Evolutionary conservation across 2,113 vertebrate species (phyloP).

Genomic region (Dinomys branickii): DNA sequence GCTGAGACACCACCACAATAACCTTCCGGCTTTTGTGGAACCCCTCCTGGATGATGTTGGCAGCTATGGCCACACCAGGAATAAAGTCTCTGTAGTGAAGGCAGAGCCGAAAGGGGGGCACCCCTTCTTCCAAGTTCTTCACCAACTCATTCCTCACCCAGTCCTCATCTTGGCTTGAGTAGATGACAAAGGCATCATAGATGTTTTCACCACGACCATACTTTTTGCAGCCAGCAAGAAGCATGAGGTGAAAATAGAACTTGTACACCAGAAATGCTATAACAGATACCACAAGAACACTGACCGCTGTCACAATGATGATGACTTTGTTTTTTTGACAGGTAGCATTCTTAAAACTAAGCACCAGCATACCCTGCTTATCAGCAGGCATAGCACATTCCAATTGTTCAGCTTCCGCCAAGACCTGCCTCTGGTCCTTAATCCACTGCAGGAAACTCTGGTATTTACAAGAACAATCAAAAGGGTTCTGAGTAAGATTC

Average conservation of each 20-base stretch:
- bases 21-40: conserved; percentile 88
- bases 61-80: conserved; percentile 86
- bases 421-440: conserved; percentile 71
- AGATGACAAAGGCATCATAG: conserved; percentile 90
- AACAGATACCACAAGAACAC: background rate
- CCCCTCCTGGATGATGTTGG: conserved; percentile 89
- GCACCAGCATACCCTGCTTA: conserved; percentile 24
- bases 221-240: conserved; percentile 83
- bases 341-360: conserved; percentile 73
- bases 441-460: conserved; percentile 85
- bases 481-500: conserved; percentile 84
- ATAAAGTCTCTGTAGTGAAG: conserved; percentile 88
- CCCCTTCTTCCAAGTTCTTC: conserved; percentile 87
- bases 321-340: conserved; percentile 65
- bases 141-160: conserved; percentile 88
- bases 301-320: background rate
- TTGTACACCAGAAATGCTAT: conserved; percentile 81
- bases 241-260: conserved; percentile 87
- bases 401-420: conserved; percentile 77
- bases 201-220: conserved; percentile 72
- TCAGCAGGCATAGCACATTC: conserved; percentile 73
- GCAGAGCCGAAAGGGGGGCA: conserved; percentile 85
- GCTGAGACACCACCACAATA: conserved; percentile 84
- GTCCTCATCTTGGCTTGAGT: conserved; percentile 88
- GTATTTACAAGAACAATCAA: conserved; percentile 85